A percentile compares a stretch with the other conserved stretches of the same genome.
Conservation (phyloP, 2,113 vertebrate genomes). For the Dasyurus viverrinus region DNA sequence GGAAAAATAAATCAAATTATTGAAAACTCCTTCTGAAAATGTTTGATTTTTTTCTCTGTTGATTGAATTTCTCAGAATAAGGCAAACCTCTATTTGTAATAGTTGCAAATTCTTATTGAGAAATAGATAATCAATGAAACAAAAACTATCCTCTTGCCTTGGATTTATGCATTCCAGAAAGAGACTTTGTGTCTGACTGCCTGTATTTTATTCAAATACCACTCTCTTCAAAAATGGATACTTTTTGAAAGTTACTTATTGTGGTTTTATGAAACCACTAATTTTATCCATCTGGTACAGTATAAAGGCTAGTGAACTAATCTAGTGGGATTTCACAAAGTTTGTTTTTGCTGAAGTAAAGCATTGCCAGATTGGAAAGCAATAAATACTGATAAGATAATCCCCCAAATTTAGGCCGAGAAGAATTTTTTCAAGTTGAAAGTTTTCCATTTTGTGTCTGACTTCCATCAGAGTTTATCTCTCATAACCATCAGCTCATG, state of each 20-base stretch:
- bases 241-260: background rate
- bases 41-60: background rate
- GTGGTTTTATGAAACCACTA: background rate
- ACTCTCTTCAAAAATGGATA: background rate
- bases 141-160: background rate
- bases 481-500: background rate
- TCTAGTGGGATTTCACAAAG: background rate
- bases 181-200: background rate
- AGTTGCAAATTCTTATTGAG: background rate
- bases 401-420: background rate
- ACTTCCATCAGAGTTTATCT: background rate
- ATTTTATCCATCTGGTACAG: background rate
- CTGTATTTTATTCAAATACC: background rate
- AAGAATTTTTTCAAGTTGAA: background rate
- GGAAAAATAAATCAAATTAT: background rate
- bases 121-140: background rate
- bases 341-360: background rate
- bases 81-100: background rate
- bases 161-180: background rate
- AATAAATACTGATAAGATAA: background rate
- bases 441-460: background rate
- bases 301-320: background rate
- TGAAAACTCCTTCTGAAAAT: background rate
- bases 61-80: background rate
- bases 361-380: background rate